phyloP scores from a whole-genome alignment of 37 sponge, comb jelly and placozoan species.

The Aphrocallistes beatrix region DNA sequence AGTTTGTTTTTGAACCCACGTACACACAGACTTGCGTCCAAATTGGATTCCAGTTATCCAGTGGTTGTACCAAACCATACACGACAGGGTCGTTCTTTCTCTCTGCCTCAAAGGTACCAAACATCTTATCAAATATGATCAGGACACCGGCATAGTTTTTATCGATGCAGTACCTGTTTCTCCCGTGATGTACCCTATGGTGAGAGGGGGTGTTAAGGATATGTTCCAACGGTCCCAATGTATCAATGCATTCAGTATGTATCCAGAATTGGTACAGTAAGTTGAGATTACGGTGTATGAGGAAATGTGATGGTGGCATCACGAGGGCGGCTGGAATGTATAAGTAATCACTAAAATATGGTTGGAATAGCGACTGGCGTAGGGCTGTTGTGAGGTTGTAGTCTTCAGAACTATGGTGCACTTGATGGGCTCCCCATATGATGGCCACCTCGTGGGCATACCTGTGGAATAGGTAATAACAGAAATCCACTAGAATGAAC shows the following conservation, averaged over 20 bases:
- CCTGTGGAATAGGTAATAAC: conserved; percentile 76
- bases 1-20: conserved; percentile 45
- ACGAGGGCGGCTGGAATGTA: conserved; percentile 70
- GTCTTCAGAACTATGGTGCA: conserved; percentile 87
- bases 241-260: conserved; percentile 75
- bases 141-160: conserved; percentile 89
- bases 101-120: conserved; percentile 85
- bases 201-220: conserved; percentile 89
- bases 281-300: conserved; percentile 77
- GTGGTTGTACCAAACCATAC: conserved; percentile 71
- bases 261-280: conserved; percentile 95
- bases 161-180: conserved; percentile 83
- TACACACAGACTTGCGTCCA: conserved; percentile 38
- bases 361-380: conserved; percentile 61
- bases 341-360: conserved; percentile 12
- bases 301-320: conserved; percentile 62
- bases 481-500: conserved; percentile 50
- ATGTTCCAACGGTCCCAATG: conserved; percentile 76
- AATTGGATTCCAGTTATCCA: conserved; percentile 62
- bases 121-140: conserved; percentile 86
- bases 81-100: conserved; percentile 38
- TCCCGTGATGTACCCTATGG: conserved; percentile 89
- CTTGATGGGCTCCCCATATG: conserved; percentile 87
- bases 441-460: conserved; percentile 75
- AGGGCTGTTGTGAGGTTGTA: conserved; percentile 88